Evolutionary conservation across 2,113 vertebrate species (phyloP).

Genomic region (Poeciliopsis retropinna): DNA sequence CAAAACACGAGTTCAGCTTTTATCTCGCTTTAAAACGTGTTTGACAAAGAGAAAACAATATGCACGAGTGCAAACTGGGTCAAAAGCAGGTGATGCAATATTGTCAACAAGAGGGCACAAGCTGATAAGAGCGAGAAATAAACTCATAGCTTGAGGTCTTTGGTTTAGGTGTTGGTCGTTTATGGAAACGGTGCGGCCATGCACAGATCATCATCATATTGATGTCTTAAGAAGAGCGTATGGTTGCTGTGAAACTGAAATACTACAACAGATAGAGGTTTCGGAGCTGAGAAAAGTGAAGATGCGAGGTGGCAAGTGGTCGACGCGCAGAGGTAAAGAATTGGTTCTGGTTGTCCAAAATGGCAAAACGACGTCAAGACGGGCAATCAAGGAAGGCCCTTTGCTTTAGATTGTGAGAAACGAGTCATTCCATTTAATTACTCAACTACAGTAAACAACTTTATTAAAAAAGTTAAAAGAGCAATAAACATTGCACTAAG

Average conservation of each 20-base stretch:
- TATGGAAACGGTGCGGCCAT: background rate
- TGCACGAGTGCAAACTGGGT: too few relatives aligned
- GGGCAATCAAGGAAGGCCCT: slow-evolving; percentile 15
- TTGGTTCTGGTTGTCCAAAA: background rate
- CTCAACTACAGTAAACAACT: slow-evolving; percentile 22
- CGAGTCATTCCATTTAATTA: slow-evolving; percentile 41
- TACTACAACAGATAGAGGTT: too few relatives aligned
- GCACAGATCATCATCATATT: background rate
- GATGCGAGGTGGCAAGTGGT: too few relatives aligned
- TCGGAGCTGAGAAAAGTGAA: background rate
- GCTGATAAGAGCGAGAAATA: background rate
- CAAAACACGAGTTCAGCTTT: background rate
- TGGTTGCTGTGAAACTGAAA: too few relatives aligned
- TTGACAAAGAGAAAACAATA: background rate
- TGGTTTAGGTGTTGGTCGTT: background rate
- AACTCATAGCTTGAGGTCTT: background rate
- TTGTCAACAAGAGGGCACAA: background rate
- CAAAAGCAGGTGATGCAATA: background rate
- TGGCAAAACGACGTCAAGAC: background rate
- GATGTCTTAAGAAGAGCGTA: background rate
- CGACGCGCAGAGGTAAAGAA: too few relatives aligned
- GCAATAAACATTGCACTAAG: background rate
- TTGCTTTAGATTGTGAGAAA: slow-evolving; percentile 28
- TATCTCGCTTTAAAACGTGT: too few relatives aligned
- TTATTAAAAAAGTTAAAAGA: background rate